These are phyloP conservation scores for Trigoniulus corallinus DNA, from an alignment of 1,140 invertebrate species.

Conservation along the genomic window DNA sequence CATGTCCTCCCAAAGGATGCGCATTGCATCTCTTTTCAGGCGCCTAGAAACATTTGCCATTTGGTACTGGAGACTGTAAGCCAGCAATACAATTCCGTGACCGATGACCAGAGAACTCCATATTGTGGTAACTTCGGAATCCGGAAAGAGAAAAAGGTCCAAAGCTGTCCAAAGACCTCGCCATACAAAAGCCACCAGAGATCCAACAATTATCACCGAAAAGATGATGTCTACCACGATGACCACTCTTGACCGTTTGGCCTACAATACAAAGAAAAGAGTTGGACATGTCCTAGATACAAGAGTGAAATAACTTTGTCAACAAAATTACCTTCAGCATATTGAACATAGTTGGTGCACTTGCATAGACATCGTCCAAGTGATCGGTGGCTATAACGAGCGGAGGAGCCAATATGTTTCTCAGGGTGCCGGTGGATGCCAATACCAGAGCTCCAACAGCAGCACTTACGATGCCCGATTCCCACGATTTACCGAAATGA, in stretches of 20 bases:
- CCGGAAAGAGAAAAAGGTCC: conserved; percentile 57
- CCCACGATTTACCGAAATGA: conserved; percentile 39
- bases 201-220: conserved; percentile 63
- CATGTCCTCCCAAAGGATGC: conserved; percentile 38
- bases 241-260: not conserved
- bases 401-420: conserved; percentile 64
- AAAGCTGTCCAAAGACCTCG: conserved; percentile 62
- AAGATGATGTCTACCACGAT: conserved; percentile 53
- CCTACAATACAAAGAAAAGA: not conserved
- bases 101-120: conserved; percentile 52
- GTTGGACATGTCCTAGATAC: too few species aligned
- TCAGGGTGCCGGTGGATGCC: conserved; percentile 41
- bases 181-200: conserved; percentile 72
- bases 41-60: conserved; percentile 32
- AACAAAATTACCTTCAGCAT: too few species aligned
- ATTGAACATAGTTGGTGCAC: conserved; percentile 64
- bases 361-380: conserved; percentile 47
- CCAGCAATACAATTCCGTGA: conserved; percentile 18
- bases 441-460: conserved; percentile 42
- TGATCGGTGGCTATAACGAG: conserved; percentile 51
- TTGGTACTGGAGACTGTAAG: conserved; percentile 31
- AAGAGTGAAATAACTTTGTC: too few species aligned
- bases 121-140: conserved; percentile 37
- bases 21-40: too few species aligned
- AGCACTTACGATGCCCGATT: conserved; percentile 38